Evolutionary conservation across 2,113 vertebrate genomes (phyloP).

Genomic region (Danionella cerebrum): DNA sequence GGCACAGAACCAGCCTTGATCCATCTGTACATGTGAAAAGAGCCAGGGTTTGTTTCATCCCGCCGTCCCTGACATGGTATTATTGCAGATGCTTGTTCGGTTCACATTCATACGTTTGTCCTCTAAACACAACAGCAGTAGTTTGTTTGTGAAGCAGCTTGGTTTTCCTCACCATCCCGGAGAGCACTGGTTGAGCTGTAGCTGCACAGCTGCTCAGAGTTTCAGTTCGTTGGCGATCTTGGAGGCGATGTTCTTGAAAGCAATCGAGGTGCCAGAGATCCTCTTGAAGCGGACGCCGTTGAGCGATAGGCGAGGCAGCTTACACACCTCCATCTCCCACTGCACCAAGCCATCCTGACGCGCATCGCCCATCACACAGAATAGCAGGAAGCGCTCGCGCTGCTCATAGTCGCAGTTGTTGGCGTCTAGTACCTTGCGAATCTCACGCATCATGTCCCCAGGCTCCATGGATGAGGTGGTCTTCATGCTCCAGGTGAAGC

Average conservation of each 20-base stretch:
- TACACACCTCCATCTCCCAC: conserved; percentile 91
- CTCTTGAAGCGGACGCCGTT: conserved; percentile 86
- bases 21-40: conserved; percentile 80
- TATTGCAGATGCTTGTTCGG: conserved; percentile 72
- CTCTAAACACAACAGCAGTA: conserved; percentile 47
- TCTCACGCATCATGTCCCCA: conserved; percentile 83
- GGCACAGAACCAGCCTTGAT: conserved; percentile 73
- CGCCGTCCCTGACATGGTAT: conserved; percentile 70
- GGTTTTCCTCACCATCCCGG: too few relatives aligned
- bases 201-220: conserved; percentile 73
- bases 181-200: too few relatives aligned
- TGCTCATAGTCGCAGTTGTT: conserved; percentile 88
- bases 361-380: conserved; percentile 80
- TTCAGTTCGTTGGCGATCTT: conserved; percentile 87
- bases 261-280: conserved; percentile 84
- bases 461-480: conserved; percentile 44
- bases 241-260: conserved; percentile 88
- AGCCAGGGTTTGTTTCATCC: too few relatives aligned
- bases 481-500: conserved; percentile 48
- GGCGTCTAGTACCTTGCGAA: conserved; percentile 81
- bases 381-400: conserved; percentile 80
- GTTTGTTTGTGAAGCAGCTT: conserved; percentile 59
- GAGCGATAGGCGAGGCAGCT: conserved; percentile 78
- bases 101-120: conserved; percentile 1
- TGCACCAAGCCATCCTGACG: conserved; percentile 80